Base-by-base conservation (phyloP, 2,113 vertebrate genomes). In the Anarrhichthys ocellatus region DNA sequence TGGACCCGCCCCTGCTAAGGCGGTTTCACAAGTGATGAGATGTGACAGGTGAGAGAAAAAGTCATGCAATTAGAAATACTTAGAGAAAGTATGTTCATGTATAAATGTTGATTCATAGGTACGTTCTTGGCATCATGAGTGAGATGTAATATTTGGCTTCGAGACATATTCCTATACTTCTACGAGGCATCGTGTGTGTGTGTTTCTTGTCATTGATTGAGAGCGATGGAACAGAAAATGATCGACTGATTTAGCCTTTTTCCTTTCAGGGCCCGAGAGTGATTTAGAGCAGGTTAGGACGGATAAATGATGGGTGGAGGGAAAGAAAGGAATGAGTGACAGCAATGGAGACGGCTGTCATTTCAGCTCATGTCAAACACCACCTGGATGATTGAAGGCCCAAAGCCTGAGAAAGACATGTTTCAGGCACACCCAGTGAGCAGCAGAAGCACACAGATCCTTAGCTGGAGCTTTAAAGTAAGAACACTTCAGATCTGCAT, bases 271-370 rank as follows among this genome's bases (percentile, higher is more conserved):
- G 8, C 18, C 20, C 46, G 65, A 77, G 18, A 65, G 29, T 17
- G 22, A 76, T 46, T 44, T 29, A 46, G 18, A 82, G 67, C 71
- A 58, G 13, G 29, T 78, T 67, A 81, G 62, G 36, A 22, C 62
- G 64, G 74, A 75, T 73, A 50, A 79, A 63, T 56, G 32, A 58
- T 17, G 63, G 69, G 70, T 38, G 83, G 58, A 68, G 54, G 32
- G 58, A 59, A 5, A 27, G 24, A 65, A 58, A 73, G 4, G 59
- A 54, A 44, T 91, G 92, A 94, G 24, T 92, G 91, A 89, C 91
- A 90, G 86, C 61, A 62, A 82, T 91, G 83, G 40, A 18, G 63
- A 95, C 90, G 70, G 73, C 59, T 88, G 90, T 92, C 92, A 85
- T n/a, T 62, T 84, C 63, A 6, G 77, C 72, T 94, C 81, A 83